Evolutionary conservation across 2,113 vertebrate genomes (phyloP).

Genomic region (Protobothrops flavoviridis): DNA sequence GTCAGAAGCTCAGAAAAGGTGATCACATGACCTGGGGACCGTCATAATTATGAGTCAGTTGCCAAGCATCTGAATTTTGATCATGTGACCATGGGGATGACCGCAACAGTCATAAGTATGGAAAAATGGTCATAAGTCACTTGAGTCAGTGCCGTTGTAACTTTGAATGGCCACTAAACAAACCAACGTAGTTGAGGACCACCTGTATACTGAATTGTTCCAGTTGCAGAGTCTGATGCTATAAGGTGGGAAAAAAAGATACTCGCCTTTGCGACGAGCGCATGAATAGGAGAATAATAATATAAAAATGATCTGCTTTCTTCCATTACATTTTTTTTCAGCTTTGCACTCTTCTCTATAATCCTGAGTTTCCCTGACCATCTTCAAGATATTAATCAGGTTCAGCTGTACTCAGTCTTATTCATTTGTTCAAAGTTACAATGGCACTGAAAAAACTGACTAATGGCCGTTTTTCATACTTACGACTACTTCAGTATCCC

Average conservation of each 20-base stretch:
- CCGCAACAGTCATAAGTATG: not conserved
- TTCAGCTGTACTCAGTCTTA: not conserved
- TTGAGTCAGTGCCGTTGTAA: not conserved
- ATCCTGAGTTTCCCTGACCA: not conserved
- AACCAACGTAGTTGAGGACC: too few relatives aligned
- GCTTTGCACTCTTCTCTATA: not conserved
- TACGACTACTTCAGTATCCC: too few relatives aligned
- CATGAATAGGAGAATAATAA: not conserved
- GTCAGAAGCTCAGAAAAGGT: not conserved
- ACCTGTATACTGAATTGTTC: not conserved
- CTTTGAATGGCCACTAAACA: too few relatives aligned
- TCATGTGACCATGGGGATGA: not conserved
- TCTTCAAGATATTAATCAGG: not conserved
- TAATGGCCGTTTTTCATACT: too few relatives aligned
- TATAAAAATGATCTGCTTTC: not conserved
- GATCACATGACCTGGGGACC: not conserved
- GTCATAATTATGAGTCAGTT: too few relatives aligned
- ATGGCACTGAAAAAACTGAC: too few relatives aligned
- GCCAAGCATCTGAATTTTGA: not conserved
- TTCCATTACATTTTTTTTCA: not conserved
- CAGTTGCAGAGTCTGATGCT: not conserved
- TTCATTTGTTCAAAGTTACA: too few relatives aligned
- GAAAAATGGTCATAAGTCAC: not conserved
- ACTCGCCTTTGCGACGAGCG: not conserved
- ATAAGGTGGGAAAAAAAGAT: not conserved